Conservation (phyloP, 2,797 vertebrate species). For the Neoniphon sammara region DNA sequence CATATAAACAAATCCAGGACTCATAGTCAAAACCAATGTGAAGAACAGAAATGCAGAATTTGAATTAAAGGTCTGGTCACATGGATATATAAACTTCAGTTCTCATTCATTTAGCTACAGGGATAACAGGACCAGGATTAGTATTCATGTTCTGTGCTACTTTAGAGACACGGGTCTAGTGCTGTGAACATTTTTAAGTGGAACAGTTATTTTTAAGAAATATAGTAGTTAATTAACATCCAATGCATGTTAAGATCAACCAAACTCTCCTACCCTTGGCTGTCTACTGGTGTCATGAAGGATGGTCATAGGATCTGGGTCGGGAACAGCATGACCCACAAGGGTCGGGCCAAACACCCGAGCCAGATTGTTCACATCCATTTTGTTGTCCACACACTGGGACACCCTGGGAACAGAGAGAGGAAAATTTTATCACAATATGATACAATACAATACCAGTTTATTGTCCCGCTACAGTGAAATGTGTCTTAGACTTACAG, state of each 20-base stretch:
- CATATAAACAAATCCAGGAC: not conserved
- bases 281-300: constrained; percentile 92
- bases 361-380: constrained; percentile 89
- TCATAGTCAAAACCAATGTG: not conserved
- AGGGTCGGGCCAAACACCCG: constrained; percentile 94
- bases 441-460: too few relatives aligned
- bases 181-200: not conserved
- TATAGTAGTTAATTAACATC: not conserved
- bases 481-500: too few relatives aligned
- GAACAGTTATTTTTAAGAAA: not conserved
- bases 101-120: not conserved
- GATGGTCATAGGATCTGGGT: constrained; percentile 91
- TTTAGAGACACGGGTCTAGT: not conserved
- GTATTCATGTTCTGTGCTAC: not conserved
- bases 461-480: too few relatives aligned
- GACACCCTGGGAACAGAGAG: constrained; percentile 84
- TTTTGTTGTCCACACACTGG: constrained; percentile 87
- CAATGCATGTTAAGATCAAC: not conserved
- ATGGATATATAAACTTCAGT: not conserved
- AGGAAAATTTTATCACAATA: too few relatives aligned
- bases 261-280: constrained; percentile 82
- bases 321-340: constrained; percentile 89
- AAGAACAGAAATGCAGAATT: constrained; percentile 2
- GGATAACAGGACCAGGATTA: too few relatives aligned
- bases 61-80: not conserved